Base-by-base conservation (phyloP, 2,888 invertebrate species). In the Idaea straminata region DNA sequence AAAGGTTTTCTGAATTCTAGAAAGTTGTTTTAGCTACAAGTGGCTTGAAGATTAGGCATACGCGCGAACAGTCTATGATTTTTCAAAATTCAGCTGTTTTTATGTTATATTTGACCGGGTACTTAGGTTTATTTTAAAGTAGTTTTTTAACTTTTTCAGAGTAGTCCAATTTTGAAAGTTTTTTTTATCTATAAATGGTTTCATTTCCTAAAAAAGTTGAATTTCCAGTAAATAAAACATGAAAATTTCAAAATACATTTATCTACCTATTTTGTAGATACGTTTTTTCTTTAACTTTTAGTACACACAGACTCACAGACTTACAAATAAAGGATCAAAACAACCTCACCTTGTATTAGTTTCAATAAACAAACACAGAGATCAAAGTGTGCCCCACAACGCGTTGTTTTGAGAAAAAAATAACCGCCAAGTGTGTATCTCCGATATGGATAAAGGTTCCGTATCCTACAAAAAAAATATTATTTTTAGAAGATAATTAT, bases 341-440 rank as follows among this genome's bases (percentile, higher is more conserved):
- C 47, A 63, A 74, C 66, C 65, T 67, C 72, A 79, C 77, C 77
- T 80, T 76, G 74, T 76, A 72, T 77, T 74, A 76, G 75, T 76
- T 79, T 69, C 72, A 66, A 74, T 78, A 80, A 81, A 81, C 78
- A 81, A 81, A 78, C 76, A 72, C 66, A 57, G 76, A 86, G 80
- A 77, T 86, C 86, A 86, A 86, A 86, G 85, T 82, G 77, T 71
- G 77, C 86, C 86, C 72, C 86, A 84, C 84, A 81, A 78, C 68
- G 73, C 66, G 85, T 64, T 78, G 68, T 72, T 71, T 72, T 73
- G 60, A 36, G 71, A 72, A 73, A 70, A 71, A 69, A 66, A 69
- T 63, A 59, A 62, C 64, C 34, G 35, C 36, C 7, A 59, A 59
- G 47, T 60, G 16, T 15, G 59, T 2, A 15, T 38, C 35, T 7